Base-by-base conservation (phyloP, 2,888 invertebrate genomes). In the Spodoptera littoralis region DNA sequence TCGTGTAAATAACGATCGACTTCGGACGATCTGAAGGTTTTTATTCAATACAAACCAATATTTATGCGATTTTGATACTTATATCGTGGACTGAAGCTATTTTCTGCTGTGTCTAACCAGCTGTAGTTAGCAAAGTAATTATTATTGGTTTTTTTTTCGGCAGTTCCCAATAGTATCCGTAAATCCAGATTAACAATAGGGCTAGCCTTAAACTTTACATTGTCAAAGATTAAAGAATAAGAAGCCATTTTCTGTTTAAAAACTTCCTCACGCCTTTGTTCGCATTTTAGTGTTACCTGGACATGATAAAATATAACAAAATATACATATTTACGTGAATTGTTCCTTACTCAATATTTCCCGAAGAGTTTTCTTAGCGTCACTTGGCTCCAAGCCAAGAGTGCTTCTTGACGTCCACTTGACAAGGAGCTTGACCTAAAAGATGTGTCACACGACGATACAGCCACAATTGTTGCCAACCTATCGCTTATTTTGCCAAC, bases 361-460 rank as follows among this genome's bases (percentile, higher is more conserved):
- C 80, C 79, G 81, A 80, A 80, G 85, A 82, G 84, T 82, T 85
- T 84, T 85, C 84, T 85, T 82, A 74, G 78, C 84, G 83, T 83
- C 80, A 82, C 87, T 90, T 92, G 92, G 92, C 90, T 61, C 60
- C 50, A 55, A 60, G 90, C 92, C 92, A 92, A 85, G 84, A 88
- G 88, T 84, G 88, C 82, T 80, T 84, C 84, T 89, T 89, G 90
- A 89, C 89, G 88, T 86, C 82, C 83, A 85, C 91, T 92, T 88
- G 88, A 90, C 89, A 88, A 83, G 82, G 83, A 81, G 87, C 92
- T 92, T 92, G 92, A 92, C 92, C 92, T 88, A 90, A 86, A 88
- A 90, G 87, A 90, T 88, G 82, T 82, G 81, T 84, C 82, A 82
- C 84, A 71, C 70, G 46, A 58, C 73, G 74, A 81, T 79, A 82